These are phyloP conservation scores for Streblospio benedicti DNA, from an alignment of 1,140 invertebrate genomes.

Conservation along the genomic window DNA sequence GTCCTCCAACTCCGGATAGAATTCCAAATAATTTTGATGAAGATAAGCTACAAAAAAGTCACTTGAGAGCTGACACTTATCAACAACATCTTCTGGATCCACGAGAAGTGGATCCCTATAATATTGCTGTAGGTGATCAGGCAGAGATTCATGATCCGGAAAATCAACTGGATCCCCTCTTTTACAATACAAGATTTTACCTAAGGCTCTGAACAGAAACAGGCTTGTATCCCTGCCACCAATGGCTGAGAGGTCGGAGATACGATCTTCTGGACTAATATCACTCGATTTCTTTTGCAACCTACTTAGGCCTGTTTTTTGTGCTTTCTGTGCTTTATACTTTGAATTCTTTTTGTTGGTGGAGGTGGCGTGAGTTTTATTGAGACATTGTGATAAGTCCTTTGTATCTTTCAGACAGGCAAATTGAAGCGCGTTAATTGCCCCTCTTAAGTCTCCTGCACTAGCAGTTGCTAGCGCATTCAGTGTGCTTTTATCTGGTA, in stretches of 20 bases:
- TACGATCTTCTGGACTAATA: background rate
- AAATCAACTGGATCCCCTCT: slow-evolving; percentile 26
- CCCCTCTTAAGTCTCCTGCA: slow-evolving; percentile 41
- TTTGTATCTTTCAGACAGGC: slow-evolving; percentile 36
- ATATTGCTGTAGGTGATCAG: slow-evolving; percentile 30
- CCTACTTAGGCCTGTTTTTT: slow-evolving; percentile 1
- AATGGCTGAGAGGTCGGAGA: slow-evolving; percentile 21
- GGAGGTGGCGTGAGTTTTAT: background rate
- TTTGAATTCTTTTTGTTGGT: background rate
- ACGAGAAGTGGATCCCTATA: slow-evolving; percentile 33
- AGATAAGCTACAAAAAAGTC: slow-evolving; percentile 41
- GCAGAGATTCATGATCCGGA: slow-evolving; percentile 22
- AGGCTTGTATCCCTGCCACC: slow-evolving; percentile 38
- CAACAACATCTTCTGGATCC: slow-evolving; percentile 40
- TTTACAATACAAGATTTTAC: slow-evolving; percentile 47
- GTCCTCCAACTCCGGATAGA: slow-evolving; percentile 34
- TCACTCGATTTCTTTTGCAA: slow-evolving; percentile 17
- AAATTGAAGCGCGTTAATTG: slow-evolving; percentile 45
- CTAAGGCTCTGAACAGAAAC: slow-evolving; percentile 42
- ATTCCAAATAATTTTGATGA: slow-evolving; percentile 45
- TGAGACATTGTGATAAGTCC: no score
- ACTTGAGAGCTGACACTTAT: slow-evolving; percentile 35
- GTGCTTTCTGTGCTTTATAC: background rate
- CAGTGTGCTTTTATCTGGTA: slow-evolving; percentile 30
- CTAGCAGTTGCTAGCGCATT: slow-evolving; percentile 39